Conservation (phyloP, 2,888 invertebrate species). For the Terebella lapidaria region DNA sequence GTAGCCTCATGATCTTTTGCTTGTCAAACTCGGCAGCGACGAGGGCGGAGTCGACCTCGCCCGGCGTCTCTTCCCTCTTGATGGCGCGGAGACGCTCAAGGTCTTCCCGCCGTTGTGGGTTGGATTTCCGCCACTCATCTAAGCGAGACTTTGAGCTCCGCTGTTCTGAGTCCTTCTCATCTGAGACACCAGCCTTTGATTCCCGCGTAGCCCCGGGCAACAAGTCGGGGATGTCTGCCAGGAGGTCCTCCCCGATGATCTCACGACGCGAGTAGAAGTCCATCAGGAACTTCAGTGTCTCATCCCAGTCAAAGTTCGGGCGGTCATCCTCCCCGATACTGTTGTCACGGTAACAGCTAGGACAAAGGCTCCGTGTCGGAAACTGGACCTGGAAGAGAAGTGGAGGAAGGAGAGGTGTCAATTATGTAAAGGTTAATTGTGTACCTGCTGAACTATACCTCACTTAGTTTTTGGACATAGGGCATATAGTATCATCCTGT, state of each 20-base stretch:
- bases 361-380: constrained; percentile 68
- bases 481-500: too few relatives aligned
- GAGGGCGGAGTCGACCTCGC: too few relatives aligned
- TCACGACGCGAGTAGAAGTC: constrained; percentile 27
- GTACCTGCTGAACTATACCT: too few relatives aligned
- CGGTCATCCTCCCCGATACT: background rate
- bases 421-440: too few relatives aligned
- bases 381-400: too few relatives aligned
- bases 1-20: background rate
- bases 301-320: constrained; percentile 25
- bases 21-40: background rate
- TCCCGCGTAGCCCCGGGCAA: too few relatives aligned
- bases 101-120: background rate
- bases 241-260: too few relatives aligned
- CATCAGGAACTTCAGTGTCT: constrained; percentile 33
- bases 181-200: too few relatives aligned
- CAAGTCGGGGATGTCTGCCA: background rate
- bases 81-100: background rate
- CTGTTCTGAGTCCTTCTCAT: too few relatives aligned
- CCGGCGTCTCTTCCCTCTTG: background rate
- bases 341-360: constrained; percentile 37
- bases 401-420: too few relatives aligned
- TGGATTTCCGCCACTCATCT: background rate
- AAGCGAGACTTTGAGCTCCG: too few relatives aligned
- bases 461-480: too few relatives aligned